Evolutionary conservation across 2,797 vertebrate species (phyloP).

Genomic region (Cetoscarus ocellatus): DNA sequence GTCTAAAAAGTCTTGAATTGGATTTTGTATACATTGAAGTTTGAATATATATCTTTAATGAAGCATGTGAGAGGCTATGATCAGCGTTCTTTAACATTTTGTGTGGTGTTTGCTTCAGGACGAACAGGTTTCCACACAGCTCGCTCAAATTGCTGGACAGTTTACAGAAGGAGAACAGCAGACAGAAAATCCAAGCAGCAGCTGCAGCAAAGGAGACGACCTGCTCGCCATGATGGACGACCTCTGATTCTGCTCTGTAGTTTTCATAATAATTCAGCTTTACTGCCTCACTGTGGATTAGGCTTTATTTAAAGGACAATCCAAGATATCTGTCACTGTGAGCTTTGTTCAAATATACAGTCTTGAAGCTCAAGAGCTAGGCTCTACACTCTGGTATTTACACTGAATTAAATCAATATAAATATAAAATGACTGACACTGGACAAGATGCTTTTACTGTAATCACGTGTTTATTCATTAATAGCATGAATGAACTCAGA

Average conservation of each 20-base stretch:
- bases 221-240: slow-evolving; percentile 94
- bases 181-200: slow-evolving; percentile 64
- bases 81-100: background rate
- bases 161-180: slow-evolving; percentile 79
- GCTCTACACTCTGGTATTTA: background rate
- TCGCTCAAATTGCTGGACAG: slow-evolving; percentile 88
- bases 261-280: slow-evolving; percentile 9
- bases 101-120: slow-evolving; percentile 78
- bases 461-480: too few species aligned
- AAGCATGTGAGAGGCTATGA: too few species aligned
- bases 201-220: slow-evolving; percentile 89
- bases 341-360: slow-evolving; percentile 14
- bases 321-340: background rate
- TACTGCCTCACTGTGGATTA: background rate
- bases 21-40: too few species aligned
- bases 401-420: background rate
- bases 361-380: background rate
- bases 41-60: too few species aligned
- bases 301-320: slow-evolving; percentile 8
- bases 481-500: background rate
- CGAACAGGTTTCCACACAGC: slow-evolving; percentile 79
- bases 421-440: background rate
- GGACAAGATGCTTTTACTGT: too few species aligned
- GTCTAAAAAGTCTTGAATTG: too few species aligned
- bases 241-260: slow-evolving; percentile 69